Evolutionary conservation across 2,888 invertebrate genomes (phyloP).

Genomic region (Elmis aenea): DNA sequence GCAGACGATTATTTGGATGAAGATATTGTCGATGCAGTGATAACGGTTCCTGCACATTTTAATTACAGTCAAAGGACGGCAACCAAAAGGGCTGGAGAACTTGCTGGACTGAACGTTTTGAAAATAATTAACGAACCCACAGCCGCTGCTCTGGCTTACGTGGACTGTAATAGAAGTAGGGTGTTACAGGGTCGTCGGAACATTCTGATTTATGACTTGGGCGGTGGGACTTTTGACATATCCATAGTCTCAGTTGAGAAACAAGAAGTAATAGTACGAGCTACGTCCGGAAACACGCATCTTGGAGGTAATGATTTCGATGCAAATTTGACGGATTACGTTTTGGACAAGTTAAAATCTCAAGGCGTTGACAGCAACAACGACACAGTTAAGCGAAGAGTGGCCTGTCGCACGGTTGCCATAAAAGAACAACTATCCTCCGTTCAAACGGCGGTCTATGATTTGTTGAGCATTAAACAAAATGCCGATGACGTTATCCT

Average conservation of each 20-base stretch:
- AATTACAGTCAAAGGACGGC: too few species aligned
- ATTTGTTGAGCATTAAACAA: slow-evolving; percentile 1
- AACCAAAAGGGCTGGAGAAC: too few species aligned
- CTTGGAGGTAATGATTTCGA: slow-evolving; percentile 11
- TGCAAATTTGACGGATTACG: slow-evolving; percentile 4
- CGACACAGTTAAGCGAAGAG: neutral
- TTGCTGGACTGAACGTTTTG: slow-evolving; percentile 7
- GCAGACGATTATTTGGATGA: slow-evolving; percentile 5
- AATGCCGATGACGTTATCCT: slow-evolving; percentile 3
- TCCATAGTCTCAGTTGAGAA: slow-evolving; percentile 2
- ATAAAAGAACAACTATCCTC: slow-evolving; percentile 3
- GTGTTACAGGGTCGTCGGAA: slow-evolving; percentile 7
- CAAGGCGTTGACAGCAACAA: neutral
- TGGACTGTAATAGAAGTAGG: slow-evolving; percentile 3
- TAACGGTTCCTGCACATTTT: slow-evolving; percentile 11
- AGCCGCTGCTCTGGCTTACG: slow-evolving; percentile 8
- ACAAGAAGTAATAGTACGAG: slow-evolving; percentile 6
- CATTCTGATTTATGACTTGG: too few species aligned
- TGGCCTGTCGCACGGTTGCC: slow-evolving; percentile 2
- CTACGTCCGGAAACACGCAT: slow-evolving; percentile 10
- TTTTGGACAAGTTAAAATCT: slow-evolving; percentile 1
- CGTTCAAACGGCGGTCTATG: neutral
- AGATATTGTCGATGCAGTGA: slow-evolving; percentile 4
- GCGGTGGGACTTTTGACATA: slow-evolving; percentile 12
- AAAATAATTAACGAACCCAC: too few species aligned